Percentiles rank a stretch among this genome's conserved stretches.
These are phyloP conservation scores for Coptodon bakossiorum DNA, from an alignment of 2,113 vertebrate species.

Conservation along the genomic window DNA sequence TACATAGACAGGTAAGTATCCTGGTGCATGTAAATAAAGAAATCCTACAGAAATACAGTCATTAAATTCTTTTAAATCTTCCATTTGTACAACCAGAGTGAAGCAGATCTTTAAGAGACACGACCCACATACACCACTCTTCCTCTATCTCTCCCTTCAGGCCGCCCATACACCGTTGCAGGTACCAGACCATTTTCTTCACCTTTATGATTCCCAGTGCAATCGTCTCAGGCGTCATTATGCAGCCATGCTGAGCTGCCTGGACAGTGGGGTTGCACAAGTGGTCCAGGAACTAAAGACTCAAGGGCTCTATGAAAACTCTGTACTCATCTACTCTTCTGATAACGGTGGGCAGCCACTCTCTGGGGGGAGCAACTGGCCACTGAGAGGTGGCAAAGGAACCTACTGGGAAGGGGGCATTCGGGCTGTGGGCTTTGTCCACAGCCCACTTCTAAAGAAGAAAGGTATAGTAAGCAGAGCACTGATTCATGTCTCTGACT, in stretches of 20 bases:
- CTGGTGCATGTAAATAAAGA: background rate
- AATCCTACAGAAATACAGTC: background rate
- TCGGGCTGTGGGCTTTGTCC: constrained; percentile 86
- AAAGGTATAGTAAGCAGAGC: constrained; percentile 79
- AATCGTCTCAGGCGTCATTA: constrained; percentile 81
- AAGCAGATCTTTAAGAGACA: constrained; percentile 83
- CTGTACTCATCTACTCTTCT: constrained; percentile 87
- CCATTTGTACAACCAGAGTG: constrained; percentile 57
- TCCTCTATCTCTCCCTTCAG: constrained; percentile 88
- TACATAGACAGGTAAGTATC: constrained; percentile 79
- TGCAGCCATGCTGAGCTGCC: constrained; percentile 87
- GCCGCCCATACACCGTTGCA: constrained; percentile 86
- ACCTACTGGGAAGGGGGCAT: constrained; percentile 94
- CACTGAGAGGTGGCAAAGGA: constrained; percentile 88
- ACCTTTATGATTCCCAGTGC: constrained; percentile 76
- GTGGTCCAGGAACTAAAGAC: constrained; percentile 79
- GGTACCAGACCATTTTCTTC: constrained; percentile 81
- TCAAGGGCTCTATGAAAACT: constrained; percentile 81
- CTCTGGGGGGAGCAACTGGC: constrained; percentile 89
- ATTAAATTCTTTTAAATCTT: background rate
- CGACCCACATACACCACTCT: constrained; percentile 77
- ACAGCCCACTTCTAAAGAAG: constrained; percentile 84
- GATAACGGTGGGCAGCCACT: constrained; percentile 88
- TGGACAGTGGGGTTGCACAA: constrained; percentile 82
- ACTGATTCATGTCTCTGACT: constrained; percentile 90